Base-by-base conservation (phyloP, 2,888 invertebrate genomes). In the Drosophila hamatofila region DNA sequence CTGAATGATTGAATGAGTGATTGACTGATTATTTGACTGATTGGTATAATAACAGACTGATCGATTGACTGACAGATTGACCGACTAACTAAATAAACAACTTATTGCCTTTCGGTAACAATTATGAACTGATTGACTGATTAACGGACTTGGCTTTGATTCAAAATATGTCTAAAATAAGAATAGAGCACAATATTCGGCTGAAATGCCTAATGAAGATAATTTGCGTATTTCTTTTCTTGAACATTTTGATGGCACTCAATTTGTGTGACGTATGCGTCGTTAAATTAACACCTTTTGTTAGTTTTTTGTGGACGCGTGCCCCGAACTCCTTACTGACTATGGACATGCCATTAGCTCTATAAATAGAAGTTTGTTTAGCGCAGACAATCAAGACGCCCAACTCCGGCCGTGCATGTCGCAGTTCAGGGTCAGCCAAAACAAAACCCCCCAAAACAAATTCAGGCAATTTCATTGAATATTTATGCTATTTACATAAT, bases 231-330 rank as follows among this genome's bases (percentile, higher is more conserved):
- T 37, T 56, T 68, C 25, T 44, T 21, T 18, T 21, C 23, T 39
- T 18, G n/a, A 35, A 46, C 51, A 42, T 48, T 66, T 56, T 56
- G 46, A 63, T 63, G 35, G 37, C 52, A 68, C 56, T 51, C 14
- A 49, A 59, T 76, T 55, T 52, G 18, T 52, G 42, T 64, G 25
- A 65, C 80, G 69, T 85, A 82, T 80, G 82, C 78, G 78, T 63
- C 56, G 12, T 35, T 23, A 68, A 73, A 87, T 81, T 87, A 80
- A 71, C 89, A 85, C 71, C 67, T 82, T 58, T 76, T 51, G 55
- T 67, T 65, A 44, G 44, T 25, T 56, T 44, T n/a, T 11, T 65
- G 39, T 37, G 52, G 16, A 27, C 52, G 64, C 59, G 67, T 70
- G 58, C 42, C 58, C 35, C 16, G 44, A 23, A 30, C 48, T 57